Evolutionary conservation across 2,113 vertebrate species (phyloP).

Genomic region (Canis aureus): DNA sequence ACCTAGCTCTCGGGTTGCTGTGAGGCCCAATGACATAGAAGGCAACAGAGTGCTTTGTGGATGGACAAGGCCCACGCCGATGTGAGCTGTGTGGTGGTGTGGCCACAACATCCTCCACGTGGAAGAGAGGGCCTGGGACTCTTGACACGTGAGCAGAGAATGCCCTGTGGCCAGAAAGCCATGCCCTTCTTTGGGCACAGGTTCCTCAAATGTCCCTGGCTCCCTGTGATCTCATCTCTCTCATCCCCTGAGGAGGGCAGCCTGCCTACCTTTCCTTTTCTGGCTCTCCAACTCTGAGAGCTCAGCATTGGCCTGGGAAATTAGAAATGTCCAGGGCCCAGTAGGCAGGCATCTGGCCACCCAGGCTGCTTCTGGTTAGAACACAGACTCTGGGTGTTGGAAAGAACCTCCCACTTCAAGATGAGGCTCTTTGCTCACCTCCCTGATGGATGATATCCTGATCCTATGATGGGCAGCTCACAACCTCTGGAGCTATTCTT

Average conservation of each 20-base stretch:
- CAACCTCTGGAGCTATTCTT: neutral
- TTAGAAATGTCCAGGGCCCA: neutral
- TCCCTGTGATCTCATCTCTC: neutral
- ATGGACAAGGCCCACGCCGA: neutral
- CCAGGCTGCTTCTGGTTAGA: neutral
- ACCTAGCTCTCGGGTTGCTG: neutral
- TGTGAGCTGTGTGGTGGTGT: rapidly evolving
- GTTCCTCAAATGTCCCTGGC: neutral
- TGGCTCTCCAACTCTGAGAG: neutral
- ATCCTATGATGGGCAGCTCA: neutral
- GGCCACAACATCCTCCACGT: neutral
- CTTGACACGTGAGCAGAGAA: neutral
- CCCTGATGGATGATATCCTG: neutral
- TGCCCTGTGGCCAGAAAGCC: neutral
- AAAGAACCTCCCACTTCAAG: neutral
- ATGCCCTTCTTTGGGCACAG: neutral
- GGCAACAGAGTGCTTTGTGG: neutral
- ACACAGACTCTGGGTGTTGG: neutral
- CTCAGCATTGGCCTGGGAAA: neutral
- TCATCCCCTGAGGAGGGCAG: neutral
- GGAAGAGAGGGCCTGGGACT: neutral
- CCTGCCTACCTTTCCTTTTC: neutral
- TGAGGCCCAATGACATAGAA: neutral
- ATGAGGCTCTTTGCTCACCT: neutral
- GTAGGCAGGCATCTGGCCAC: neutral